Evolutionary conservation across 23 tunicate species (phyloP).

Genomic region (Aplidium turbinatum): DNA sequence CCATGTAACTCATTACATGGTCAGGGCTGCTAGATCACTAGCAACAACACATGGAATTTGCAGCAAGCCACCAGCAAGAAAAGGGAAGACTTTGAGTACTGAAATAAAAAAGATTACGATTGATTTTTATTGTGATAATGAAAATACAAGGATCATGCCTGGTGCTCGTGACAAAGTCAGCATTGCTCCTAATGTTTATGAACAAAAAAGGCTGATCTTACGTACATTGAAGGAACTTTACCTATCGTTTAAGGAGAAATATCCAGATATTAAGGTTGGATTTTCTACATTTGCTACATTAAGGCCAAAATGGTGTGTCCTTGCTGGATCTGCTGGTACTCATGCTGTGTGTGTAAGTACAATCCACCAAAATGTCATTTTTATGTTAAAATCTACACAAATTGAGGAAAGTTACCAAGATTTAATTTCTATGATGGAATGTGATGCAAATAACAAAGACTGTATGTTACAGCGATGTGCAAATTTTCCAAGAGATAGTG

Average conservation of each 20-base stretch:
- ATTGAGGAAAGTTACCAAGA: conserved; percentile 3
- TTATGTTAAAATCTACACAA: conserved; percentile 11
- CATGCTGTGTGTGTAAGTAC: conserved; percentile 17
- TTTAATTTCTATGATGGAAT: conserved; percentile 20
- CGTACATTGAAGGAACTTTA: conserved; percentile 6
- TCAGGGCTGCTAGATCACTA: conserved; percentile 9
- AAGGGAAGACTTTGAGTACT: conserved; percentile 9
- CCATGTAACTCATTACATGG: conserved; percentile 15
- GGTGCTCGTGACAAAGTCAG: conserved; percentile 32
- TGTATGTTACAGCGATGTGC: conserved; percentile 23
- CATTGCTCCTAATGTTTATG: conserved; percentile 11
- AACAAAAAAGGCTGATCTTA: conserved; percentile 12
- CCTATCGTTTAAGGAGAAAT: conserved; percentile 1
- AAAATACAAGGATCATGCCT: conserved; percentile 26
- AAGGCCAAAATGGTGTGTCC: conserved; percentile 19
- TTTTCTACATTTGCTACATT: conserved; percentile 8
- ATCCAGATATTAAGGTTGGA: not conserved
- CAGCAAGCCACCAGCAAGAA: conserved; percentile 23
- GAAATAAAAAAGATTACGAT: conserved; percentile 14
- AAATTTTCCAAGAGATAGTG: conserved; percentile 3
- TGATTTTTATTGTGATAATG: conserved; percentile 14
- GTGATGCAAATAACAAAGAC: conserved; percentile 21
- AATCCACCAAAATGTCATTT: conserved; percentile 6
- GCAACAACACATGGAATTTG: conserved; percentile 6
- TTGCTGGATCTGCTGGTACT: conserved; percentile 18